phyloP scores from a whole-genome alignment of 2,113 vertebrate species.

The Tapirus terrestris region DNA sequence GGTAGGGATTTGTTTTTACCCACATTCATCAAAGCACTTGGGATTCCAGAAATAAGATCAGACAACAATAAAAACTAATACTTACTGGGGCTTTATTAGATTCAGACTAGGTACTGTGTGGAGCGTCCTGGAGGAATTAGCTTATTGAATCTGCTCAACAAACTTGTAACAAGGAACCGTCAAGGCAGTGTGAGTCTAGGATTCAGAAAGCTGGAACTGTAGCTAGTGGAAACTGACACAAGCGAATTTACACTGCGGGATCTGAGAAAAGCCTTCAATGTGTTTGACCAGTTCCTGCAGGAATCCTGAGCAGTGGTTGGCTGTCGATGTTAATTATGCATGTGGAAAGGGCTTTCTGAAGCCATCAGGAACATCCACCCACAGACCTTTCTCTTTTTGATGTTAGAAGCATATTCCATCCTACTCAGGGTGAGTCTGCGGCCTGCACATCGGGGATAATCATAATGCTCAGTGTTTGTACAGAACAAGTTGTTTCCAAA shows the following conservation, averaged over 20 bases:
- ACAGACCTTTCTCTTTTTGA: conserved; percentile 61
- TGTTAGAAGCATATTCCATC: conserved; percentile 42
- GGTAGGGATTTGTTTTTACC: neutral
- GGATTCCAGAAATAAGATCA: conserved; percentile 1
- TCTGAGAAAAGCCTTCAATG: conserved; percentile 15
- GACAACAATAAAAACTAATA: neutral
- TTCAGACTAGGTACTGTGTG: neutral
- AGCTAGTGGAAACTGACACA: neutral
- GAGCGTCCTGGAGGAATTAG: neutral
- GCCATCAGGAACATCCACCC: conserved; percentile 65
- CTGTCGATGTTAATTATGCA: conserved; percentile 51
- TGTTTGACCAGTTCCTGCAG: conserved; percentile 14
- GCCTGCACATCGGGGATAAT: conserved; percentile 54
- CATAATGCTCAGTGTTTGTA: conserved; percentile 51
- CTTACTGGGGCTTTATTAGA: neutral
- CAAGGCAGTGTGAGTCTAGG: neutral
- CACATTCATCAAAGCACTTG: neutral
- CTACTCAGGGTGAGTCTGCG: conserved; percentile 38
- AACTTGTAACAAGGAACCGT: neutral
- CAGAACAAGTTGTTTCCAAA: conserved; percentile 76
- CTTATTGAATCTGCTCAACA: neutral
- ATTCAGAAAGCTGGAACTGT: neutral
- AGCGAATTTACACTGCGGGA: neutral
- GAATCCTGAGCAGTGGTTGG: neutral
- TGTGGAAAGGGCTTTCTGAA: conserved; percentile 60